These are phyloP conservation scores for Aurelia aurita complex sp. Pacific DNA, from an alignment of 30 jellyfish, hydroid and myxozoan genomes.

Conservation along the genomic window DNA sequence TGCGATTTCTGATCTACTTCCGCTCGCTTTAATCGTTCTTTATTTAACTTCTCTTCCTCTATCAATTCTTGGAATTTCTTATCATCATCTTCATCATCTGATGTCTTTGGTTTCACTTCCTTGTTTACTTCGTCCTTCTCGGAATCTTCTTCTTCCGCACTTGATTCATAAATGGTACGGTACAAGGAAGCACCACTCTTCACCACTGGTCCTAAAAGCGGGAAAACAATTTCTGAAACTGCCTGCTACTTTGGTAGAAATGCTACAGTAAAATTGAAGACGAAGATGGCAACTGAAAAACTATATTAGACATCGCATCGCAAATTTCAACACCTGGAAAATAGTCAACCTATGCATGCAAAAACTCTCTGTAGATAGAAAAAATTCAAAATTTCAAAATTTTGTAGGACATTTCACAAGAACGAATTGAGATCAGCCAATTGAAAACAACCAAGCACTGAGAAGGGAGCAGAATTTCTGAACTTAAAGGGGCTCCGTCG, in stretches of 20 bases:
- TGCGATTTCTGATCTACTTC: constrained; percentile 31
- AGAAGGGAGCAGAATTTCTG: no score
- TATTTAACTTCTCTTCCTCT: constrained; percentile 18
- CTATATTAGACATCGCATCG: no score
- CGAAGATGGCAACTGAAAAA: no score
- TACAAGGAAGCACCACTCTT: constrained; percentile 95
- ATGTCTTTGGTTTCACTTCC: constrained; percentile 32
- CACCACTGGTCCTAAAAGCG: constrained; percentile 56
- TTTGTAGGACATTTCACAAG: no score
- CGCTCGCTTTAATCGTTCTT: constrained; percentile 6
- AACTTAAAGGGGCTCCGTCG: no score
- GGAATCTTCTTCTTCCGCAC: constrained; percentile 50
- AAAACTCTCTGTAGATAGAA: no score
- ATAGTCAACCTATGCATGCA: no score
- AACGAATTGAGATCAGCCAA: no score
- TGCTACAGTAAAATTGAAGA: no score
- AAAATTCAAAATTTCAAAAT: no score
- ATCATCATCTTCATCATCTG: constrained; percentile 58
- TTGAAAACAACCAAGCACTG: no score
- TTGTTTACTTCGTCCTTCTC: constrained; percentile 53
- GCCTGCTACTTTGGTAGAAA: background rate
- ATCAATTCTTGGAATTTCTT: constrained; percentile 35
- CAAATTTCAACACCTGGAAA: no score
- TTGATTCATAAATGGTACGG: constrained; percentile 77
- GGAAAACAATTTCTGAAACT: background rate